phyloP scores from a whole-genome alignment of 2,888 invertebrate species.

The Macrophya annulata region DNA sequence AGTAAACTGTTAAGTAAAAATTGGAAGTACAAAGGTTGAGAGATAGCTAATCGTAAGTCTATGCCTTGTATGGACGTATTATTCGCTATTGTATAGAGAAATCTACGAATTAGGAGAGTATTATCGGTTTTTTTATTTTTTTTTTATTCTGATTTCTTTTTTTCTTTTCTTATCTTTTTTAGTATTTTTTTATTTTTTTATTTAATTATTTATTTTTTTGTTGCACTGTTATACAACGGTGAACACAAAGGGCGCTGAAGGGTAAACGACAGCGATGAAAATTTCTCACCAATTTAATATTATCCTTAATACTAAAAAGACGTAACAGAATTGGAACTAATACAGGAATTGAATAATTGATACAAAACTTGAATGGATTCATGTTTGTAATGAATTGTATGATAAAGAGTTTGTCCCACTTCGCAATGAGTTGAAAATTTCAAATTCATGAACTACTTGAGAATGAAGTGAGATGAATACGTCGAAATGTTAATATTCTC shows the following conservation, averaged over 20 bases:
- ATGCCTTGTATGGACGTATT: slow-evolving; percentile 66
- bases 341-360: slow-evolving; percentile 31
- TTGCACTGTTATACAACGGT: slow-evolving; percentile 31
- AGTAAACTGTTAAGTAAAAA: slow-evolving; percentile 49
- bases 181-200: not conserved
- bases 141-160: not conserved
- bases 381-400: slow-evolving; percentile 6
- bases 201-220: slow-evolving; percentile 3
- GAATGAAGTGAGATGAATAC: slow-evolving; percentile 14
- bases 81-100: slow-evolving; percentile 38
- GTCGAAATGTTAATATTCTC: slow-evolving; percentile 37
- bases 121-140: slow-evolving; percentile 25
- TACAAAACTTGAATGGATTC: slow-evolving; percentile 10
- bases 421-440: not conserved
- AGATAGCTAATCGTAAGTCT: slow-evolving; percentile 66
- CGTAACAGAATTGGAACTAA: slow-evolving; percentile 45
- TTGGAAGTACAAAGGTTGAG: slow-evolving; percentile 67
- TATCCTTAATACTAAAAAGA: slow-evolving; percentile 45
- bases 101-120: slow-evolving; percentile 48
- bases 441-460: not conserved
- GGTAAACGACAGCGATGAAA: not conserved
- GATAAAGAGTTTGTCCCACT: slow-evolving; percentile 29
- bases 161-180: slow-evolving; percentile 10
- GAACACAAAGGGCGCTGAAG: slow-evolving; percentile 10
- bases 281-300: slow-evolving; percentile 22